Percentiles rank a stretch among this genome's conserved stretches.
Conservation (phyloP, 2,113 vertebrate genomes). For the Actenoides hombroni region DNA sequence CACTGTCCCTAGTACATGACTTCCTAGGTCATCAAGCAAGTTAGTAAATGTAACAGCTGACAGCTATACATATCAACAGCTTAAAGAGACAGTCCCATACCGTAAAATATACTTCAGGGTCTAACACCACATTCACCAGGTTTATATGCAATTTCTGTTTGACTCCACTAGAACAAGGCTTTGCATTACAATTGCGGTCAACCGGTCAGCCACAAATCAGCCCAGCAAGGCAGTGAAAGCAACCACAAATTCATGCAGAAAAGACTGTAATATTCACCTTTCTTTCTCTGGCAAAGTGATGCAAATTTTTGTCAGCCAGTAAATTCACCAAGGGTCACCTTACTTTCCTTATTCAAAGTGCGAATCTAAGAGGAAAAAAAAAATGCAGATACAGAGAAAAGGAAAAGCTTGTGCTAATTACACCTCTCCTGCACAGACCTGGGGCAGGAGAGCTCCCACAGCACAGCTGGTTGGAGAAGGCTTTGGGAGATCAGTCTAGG, state of each 20-base stretch:
- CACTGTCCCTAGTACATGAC: background rate
- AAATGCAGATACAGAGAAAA: background rate
- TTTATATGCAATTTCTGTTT: background rate
- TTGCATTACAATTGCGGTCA: rapidly evolving
- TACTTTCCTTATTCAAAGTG: background rate
- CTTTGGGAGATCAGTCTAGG: background rate
- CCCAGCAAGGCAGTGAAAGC: background rate
- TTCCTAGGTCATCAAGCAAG: background rate
- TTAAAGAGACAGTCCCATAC: background rate
- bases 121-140: background rate
- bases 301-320: background rate
- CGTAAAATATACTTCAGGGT: background rate
- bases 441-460: background rate
- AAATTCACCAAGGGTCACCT: background rate
- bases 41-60: background rate
- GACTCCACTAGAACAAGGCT: background rate
- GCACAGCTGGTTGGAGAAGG: background rate
- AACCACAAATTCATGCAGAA: background rate
- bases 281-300: background rate
- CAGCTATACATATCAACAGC: background rate
- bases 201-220: background rate
- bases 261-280: background rate
- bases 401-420: background rate
- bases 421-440: background rate
- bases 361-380: background rate